Base-by-base conservation (phyloP, 2,797 vertebrate species). In the Jordanella pulchra region DNA sequence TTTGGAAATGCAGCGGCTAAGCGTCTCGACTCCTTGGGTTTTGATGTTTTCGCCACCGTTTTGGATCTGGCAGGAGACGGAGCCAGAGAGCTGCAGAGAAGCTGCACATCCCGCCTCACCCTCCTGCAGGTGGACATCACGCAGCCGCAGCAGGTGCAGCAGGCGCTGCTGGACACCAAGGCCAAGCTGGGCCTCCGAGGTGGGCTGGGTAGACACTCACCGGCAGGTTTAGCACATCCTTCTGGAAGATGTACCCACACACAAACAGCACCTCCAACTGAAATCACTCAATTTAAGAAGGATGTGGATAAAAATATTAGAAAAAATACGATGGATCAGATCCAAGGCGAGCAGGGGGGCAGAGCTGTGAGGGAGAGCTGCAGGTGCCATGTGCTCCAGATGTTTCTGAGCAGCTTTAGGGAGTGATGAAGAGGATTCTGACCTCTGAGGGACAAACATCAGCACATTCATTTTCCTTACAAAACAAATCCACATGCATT, bases 81-180 rank as follows among this genome's bases (percentile, higher is more conserved):
- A 0, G 96, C 97, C 66, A 87, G 86, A 54, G 94, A 96, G 72
- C 95, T 99, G 66, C 90, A 75, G 73, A 93, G 74, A 54, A 92
- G 65, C 77, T 98, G 97, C 84, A 98, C 97, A 0, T 0, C 94
- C 0, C 88, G 84, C 15, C 93, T 99, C 61, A 95, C 93, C 0
- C 89, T 99, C 65, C 92, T 99, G 58, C 94, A 97, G 89, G 94
- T 98, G 95, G 97, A 98, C 92, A 95, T 99, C 88, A 99, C 96
- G 4, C 96, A 97, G 76, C 91, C 94, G 0, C 95, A 94, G 25
- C 96, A 98, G 83, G 95, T 98, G 73, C 94, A 95, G 53, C 92
- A 88, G 0, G 96, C 95, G 2, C 90, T 97, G 85, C 90, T 94
- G 66, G 92, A 95, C 75, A 93, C 96, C 84, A 95, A 94, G 84